phyloP scores from a whole-genome alignment of 2,113 vertebrate species.

The Notarius quadriscutis region DNA sequence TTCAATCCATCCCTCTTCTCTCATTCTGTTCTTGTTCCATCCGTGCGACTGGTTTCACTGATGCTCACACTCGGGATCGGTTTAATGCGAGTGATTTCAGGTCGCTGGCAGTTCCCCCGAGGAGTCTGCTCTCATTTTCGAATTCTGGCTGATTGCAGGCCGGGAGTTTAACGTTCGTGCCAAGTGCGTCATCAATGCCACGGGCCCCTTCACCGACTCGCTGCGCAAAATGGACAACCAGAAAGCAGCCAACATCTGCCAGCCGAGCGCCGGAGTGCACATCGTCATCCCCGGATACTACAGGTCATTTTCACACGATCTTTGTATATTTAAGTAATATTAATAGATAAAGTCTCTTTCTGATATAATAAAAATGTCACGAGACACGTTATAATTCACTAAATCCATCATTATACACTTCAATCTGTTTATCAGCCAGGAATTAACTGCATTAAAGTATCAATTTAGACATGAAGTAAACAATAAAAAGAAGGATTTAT shows the following conservation, averaged over 20 bases:
- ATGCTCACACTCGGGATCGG: background rate
- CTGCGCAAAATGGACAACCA: slow-evolving; percentile 94
- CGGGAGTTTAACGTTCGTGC: slow-evolving; percentile 91
- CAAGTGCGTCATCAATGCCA: slow-evolving; percentile 98
- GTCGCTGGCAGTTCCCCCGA: background rate
- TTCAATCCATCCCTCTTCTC: background rate
- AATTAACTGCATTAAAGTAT: background rate
- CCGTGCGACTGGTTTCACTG: background rate
- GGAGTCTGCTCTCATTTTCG: background rate
- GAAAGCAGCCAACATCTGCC: slow-evolving; percentile 83
- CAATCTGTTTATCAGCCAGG: background rate
- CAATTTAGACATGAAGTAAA: no score
- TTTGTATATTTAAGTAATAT: background rate
- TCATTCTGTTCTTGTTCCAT: background rate
- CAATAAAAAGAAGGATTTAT: background rate
- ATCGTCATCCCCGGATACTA: slow-evolving; percentile 98
- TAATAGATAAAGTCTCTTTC: background rate
- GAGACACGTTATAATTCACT: background rate
- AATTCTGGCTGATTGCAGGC: slow-evolving; percentile 69
- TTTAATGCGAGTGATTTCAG: background rate
- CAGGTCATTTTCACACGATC: slow-evolving; percentile 72
- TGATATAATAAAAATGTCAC: background rate
- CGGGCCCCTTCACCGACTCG: slow-evolving; percentile 93
- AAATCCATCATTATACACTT: background rate
- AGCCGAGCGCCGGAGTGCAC: slow-evolving; percentile 94